Base-by-base conservation (phyloP, 2,113 vertebrate genomes). In the Zingel zingel region DNA sequence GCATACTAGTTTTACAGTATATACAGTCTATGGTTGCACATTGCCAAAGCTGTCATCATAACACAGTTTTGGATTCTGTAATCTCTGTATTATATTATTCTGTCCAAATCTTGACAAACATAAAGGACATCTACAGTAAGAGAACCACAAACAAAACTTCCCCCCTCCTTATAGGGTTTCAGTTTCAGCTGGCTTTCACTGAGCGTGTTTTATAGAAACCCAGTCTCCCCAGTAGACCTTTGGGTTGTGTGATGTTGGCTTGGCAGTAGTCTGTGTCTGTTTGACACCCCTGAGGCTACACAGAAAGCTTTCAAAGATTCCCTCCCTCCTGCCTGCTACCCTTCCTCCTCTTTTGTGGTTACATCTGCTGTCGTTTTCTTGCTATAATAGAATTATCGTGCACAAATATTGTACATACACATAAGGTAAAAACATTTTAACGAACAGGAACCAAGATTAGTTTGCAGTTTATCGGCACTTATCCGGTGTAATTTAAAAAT, bases 221-320 rank as follows among this genome's bases (percentile, higher is more conserved):
- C 54, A 27, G 25, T 12, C 7, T 15, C 87, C 79, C 82, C 84
- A 27, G 74, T 67, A 79, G 86, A 77, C 70, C 79, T 83, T 9
- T 6, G 66, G 82, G 82, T 80, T 33, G 7, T 81, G 61, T 88
- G 87, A 84, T 67, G 68, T 76, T 77, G 8, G 69, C 65, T 70
- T 23, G 53, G 70, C 83, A 80, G 75, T 45, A 56, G 33, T 67
- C 48, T 50, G 50, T 59, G 63, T 79, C 83, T 79, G 70, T 45
- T 62, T 57, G n/a, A 14, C 77, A 12, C 45, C 74, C 74, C 69
- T 0, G 71, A 81, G 73, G 77, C 64, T 16, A 30, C 70, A 51
- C 50, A 65, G 80, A 74, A 90, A 66, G 86, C 73, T 74, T 77
- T 86, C 59, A 82, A 13, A 81, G 47, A 63, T 39, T 58, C 43